Conservation (phyloP, 1,140 invertebrate genomes). For the Zaprionus africanus region DNA sequence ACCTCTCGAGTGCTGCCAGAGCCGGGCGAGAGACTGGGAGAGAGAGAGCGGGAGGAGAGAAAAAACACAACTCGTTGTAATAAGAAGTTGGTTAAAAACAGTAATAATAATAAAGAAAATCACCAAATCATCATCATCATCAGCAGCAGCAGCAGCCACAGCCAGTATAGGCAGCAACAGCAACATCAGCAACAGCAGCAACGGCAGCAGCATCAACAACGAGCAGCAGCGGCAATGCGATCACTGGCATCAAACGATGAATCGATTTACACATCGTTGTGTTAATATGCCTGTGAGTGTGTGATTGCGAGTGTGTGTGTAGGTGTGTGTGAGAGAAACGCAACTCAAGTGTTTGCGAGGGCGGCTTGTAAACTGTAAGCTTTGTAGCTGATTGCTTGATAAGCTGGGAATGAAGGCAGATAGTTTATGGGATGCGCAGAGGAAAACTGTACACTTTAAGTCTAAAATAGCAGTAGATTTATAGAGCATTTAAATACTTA, state of each 20-base stretch:
- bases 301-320: slow-evolving; percentile 10
- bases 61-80: slow-evolving; percentile 72
- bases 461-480: background rate
- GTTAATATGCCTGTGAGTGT: slow-evolving; percentile 7
- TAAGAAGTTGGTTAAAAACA: slow-evolving; percentile 83
- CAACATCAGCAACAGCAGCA: slow-evolving; percentile 19
- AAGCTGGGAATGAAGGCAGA: background rate
- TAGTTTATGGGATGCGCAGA: background rate
- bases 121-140: slow-evolving; percentile 82
- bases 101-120: slow-evolving; percentile 83
- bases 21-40: slow-evolving; percentile 28
- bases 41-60: slow-evolving; percentile 29
- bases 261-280: slow-evolving; percentile 80
- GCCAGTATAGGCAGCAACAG: slow-evolving; percentile 25
- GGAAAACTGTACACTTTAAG: background rate
- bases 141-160: slow-evolving; percentile 47
- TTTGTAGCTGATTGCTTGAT: slow-evolving; percentile 12
- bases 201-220: slow-evolving; percentile 26
- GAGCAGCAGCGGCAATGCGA: slow-evolving; percentile 39
- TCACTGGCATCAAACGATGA: slow-evolving; percentile 70
- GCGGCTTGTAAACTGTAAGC: slow-evolving; percentile 35
- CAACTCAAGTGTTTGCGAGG: slow-evolving; percentile 29
- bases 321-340: slow-evolving; percentile 40
- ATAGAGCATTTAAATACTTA: background rate
- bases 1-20: slow-evolving; percentile 70